Base-by-base conservation (phyloP, 2,888 invertebrate genomes). In the Xestia rhomboidea region DNA sequence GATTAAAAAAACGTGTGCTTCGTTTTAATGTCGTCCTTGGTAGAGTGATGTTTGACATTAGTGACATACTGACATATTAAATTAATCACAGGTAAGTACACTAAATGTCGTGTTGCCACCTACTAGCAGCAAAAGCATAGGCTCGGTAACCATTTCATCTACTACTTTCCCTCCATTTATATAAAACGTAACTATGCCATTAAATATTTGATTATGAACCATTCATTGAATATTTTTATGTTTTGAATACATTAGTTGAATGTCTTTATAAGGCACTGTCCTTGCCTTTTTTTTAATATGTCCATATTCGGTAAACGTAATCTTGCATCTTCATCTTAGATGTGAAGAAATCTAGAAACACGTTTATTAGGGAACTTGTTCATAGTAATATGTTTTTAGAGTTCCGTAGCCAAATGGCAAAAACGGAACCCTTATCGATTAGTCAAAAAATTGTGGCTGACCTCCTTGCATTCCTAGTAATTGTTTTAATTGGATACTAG, bases 161-260 rank as follows among this genome's bases (percentile, higher is more conserved):
- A 15, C 34, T 4, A 21, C n/a, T 18, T 21, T 54, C 38, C 38
- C 34, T n/a, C 21, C 15, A 62, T 27, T 41, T 49, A 46, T 54
- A 41, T 66, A n/a, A 68, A 64, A 72, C 21, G 8, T 70, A 54
- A 64, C 15, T 30, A 49, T 6, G 68, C 34, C 11, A 63, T 80
- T 46, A 51, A 68, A 60, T 68, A 38, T 60, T 68, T 57, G 21
- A 64, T 49, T 64, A 81, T 38, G 18, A 46, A 24, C 63, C 13
- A 51, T 70, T 77, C 13, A 51, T 70, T 77, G 21, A 72, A 66
- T 60, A 38, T 57, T 34, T 41, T 57, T 13, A 76, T 69, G 34
- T 63, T 63, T 72, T 62, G 68, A 72, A 81, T 81, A 63, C 3
- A 57, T 71, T 76, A 21, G 11, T 60, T 46, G 27, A 64, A 71